These are phyloP conservation scores for Laspeyria flexula DNA, from an alignment of 2,888 invertebrate genomes.

Conservation along the genomic window DNA sequence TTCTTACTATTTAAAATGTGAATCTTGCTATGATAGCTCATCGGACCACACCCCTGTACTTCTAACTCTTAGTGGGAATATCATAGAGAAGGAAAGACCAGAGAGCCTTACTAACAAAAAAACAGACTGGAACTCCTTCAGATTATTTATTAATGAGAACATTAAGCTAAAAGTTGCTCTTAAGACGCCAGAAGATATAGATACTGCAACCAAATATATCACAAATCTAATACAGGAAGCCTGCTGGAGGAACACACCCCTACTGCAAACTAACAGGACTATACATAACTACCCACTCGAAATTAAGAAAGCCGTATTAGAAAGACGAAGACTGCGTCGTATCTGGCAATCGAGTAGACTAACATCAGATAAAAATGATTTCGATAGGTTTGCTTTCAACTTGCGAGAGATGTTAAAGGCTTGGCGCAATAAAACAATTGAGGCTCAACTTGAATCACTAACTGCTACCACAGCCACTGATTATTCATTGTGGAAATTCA, in stretches of 20 bases:
- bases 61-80: constrained; percentile 6
- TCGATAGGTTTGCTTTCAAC: not conserved
- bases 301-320: constrained; percentile 3
- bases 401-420: not conserved
- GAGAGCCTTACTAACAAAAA: constrained; percentile 11
- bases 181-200: constrained; percentile 4
- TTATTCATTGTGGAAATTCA: not conserved
- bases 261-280: not conserved
- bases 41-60: constrained; percentile 4
- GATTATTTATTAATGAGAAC: constrained; percentile 7
- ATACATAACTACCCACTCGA: not conserved
- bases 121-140: constrained; percentile 26
- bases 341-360: constrained; percentile 23
- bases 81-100: constrained; percentile 1
- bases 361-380: not conserved
- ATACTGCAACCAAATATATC: not conserved
- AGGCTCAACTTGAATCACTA: not conserved
- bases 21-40: constrained; percentile 18
- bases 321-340: constrained; percentile 22
- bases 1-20: not conserved
- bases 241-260: not conserved
- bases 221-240: not conserved
- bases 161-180: constrained; percentile 13
- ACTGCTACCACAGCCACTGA: not conserved
- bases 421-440: not conserved